Percentiles rank a stretch among this genome's conserved stretches.
Conservation (phyloP, 2,888 invertebrate genomes). For the Trichogramma dendrolimi region DNA sequence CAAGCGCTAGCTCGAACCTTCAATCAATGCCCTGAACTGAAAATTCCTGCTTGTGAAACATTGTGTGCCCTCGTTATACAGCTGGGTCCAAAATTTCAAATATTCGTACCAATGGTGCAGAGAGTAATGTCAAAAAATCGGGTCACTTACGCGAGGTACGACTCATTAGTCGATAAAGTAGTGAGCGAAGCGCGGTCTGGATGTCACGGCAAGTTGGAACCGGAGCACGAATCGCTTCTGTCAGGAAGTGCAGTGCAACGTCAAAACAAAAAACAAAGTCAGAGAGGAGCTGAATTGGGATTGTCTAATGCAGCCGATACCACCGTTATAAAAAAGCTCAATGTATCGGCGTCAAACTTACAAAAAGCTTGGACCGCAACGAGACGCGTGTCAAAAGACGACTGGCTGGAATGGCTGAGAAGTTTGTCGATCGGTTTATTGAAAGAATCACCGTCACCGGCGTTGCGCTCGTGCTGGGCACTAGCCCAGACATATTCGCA, state of each 20-base stretch:
- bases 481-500: conserved; percentile 93
- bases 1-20: conserved; percentile 88
- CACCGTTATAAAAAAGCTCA: conserved; percentile 73
- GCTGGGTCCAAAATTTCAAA: conserved; percentile 83
- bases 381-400: conserved; percentile 90
- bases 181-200: conserved; percentile 66
- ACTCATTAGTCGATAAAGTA: conserved; percentile 70
- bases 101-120: conserved; percentile 89
- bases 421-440: conserved; percentile 87
- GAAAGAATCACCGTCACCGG: conserved; percentile 93
- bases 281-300: conserved; percentile 56
- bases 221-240: conserved; percentile 69
- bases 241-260: conserved; percentile 53
- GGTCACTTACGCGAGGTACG: conserved; percentile 73
- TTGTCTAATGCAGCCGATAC: conserved; percentile 58
- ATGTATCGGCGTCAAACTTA: conserved; percentile 77
- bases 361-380: conserved; percentile 91
- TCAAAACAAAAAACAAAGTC: conserved; percentile 65
- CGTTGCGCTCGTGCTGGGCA: conserved; percentile 85
- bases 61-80: conserved; percentile 82
- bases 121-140: conserved; percentile 76
- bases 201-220: conserved; percentile 38
- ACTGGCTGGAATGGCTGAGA: conserved; percentile 97
- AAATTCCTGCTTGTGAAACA: conserved; percentile 83
- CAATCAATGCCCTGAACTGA: conserved; percentile 73